Base-by-base conservation (phyloP, 2,888 invertebrate genomes). In the Eucera pruinosa region DNA sequence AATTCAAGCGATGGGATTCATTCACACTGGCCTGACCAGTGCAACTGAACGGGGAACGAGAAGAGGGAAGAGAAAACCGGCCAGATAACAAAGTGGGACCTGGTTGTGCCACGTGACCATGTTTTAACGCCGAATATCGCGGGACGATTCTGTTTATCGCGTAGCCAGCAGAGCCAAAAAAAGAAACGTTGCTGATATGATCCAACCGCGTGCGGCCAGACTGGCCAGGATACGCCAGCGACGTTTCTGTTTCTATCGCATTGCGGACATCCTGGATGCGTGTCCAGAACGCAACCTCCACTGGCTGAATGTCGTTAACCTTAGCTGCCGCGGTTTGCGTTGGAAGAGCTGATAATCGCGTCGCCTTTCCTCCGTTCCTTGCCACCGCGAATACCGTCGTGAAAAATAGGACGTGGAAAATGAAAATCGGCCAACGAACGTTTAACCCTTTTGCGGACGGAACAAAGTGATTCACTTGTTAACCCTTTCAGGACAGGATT, bases 221-320 rank as follows among this genome's bases (percentile, higher is more conserved):
- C 82, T 48, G 73, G 72, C 82, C 84, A 83, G 85, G 86, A 88
- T 86, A 87, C 81, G 70, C 15, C 62, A 74, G 77, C 85, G 85
- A 80, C 83, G 73, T 78, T 70, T 73, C 79, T 88, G 73, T 78
- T 70, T 73, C 79, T 88, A 88, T 88, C 87, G 80, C 81, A 69
- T 83, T 80, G 82, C 88, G 87, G 87, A 88, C 86, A 88, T 88
- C 88, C 88, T 87, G 87, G 81, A 80, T 82, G 79, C 75, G 78
- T 57, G 57, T 67, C 74, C 69, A 61, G 76, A 62, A 45, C n/a
- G n/a, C 82, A 67, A 69, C 72, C 76, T 80, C 74, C 67, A 66
- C 66, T 43, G 52, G 58, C 15, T 48, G 64, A 41, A 68, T 88
- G 88, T 88, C 88, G 82, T 88, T 88, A 86, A 88, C 88, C 88